Evolutionary conservation across 2,888 invertebrate species (phyloP), one percentile per base, ranked within the genome.

Genomic region (Polyommatus icarus): DNA sequence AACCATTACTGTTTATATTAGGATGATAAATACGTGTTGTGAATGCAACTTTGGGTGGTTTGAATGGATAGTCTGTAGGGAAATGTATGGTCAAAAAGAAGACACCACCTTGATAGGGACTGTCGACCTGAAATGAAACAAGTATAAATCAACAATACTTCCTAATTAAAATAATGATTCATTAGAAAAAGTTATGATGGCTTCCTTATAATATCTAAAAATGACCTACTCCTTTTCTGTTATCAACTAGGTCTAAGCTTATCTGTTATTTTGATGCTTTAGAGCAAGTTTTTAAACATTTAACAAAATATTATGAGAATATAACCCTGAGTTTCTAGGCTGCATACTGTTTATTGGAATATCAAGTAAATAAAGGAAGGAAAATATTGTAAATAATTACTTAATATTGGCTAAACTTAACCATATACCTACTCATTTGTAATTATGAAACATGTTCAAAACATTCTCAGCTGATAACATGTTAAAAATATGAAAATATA

Each of bases 1-100:
- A 99, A 95, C 99, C 99, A 96, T 99, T 99, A 96, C 99, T 99
- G 97, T 99, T 99, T 95, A 99, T 99, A 96, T 99, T 99, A 91
- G 99, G 99, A 95, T 99, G 99, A 96, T 99, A 99, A 95, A 99
- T 99, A 96, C 99, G 98, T 93, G 99, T 99, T 94, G 99, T 99
- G 96, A 99, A 99, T 95, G 99, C 99, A 95, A 99, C 99, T 98
- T 99, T 99, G 90, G 99, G 99, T 94, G 99, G 99, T 96, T 99
- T 99, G 95, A 99, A 99, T 88, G 99, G 99, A 95, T 99, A 99
- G 95, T 99, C 99, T 97, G 99, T 99, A 90, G 99, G 99, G 95
- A 99, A 99, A 95, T 99, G 99, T 96, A 99, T 99, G 95, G 99
- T 99, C 95, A 99, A 96, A 96, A 99, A 99, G 95, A 99, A 99